Base-by-base conservation (phyloP, 2,888 invertebrate species). In the Nemapogon koenigi region DNA sequence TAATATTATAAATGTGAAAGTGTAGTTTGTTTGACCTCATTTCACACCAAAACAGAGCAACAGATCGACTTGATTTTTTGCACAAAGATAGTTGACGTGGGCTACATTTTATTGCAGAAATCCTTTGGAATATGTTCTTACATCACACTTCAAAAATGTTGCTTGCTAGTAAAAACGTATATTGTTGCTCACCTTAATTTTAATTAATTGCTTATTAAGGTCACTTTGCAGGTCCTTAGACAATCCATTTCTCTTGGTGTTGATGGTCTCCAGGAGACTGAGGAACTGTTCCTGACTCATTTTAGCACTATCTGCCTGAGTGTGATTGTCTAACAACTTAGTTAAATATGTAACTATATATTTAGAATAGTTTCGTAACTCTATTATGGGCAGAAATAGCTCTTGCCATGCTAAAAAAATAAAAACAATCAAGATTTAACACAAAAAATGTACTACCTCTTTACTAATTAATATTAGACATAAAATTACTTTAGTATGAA, bases 371-470 rank as follows among this genome's bases (percentile, higher is more conserved):
- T 81, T 85, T 55, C 86, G 88, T 59, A 88, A 64, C 46, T 89
- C 89, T 30, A 90, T 68, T 53, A 89, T 66, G 0, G 90, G 88
- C 26, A 86, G 65, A 83, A 90, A 89, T 2, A 89, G 65, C 43
- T 90, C 88, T 62, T 87, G 85, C 86, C 90, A 91, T 10, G 86
- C 86, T 86, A 58, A 35, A 71, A 81, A 38, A 31, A 43, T 44
- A 22, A 37, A 19, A 33, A 29, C 22, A 6, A 30, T 39, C 27
- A 27, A 16, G 10, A 10, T 22, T 22, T 22, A 22, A 7, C 22
- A 26, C 8, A 19, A 35, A 14, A 22, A 33, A 26, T 15, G 16
- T 4, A 26, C 16, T 27, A 11, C 14, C 29, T 16, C n/a, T n/a
- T n/a, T n/a, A n/a, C n/a, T n/a, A n/a, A n/a, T n/a, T n/a, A n/a